phyloP scores from a whole-genome alignment of 2,888 invertebrate genomes.

The Sminthurides aquaticus region DNA sequence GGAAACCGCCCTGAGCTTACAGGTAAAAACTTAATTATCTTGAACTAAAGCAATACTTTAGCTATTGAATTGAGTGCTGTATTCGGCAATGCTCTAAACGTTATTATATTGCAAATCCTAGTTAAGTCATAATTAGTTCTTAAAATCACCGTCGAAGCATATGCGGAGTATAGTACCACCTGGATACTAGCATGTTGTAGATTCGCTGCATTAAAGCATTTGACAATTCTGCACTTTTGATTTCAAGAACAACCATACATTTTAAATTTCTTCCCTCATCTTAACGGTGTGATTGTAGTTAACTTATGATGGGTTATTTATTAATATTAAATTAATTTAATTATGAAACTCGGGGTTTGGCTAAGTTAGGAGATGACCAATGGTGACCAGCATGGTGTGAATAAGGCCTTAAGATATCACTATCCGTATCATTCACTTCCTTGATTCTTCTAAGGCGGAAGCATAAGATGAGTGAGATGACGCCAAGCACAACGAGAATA shows the following conservation, averaged over 20 bases:
- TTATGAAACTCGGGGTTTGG: slow-evolving; percentile 25
- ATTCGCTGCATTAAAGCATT: too few species aligned
- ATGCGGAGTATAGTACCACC: too few species aligned
- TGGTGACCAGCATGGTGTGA: slow-evolving; percentile 36
- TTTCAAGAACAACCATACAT: too few species aligned
- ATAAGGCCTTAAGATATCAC: slow-evolving; percentile 41
- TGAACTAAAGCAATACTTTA: too few species aligned
- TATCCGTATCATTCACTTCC: slow-evolving; percentile 46
- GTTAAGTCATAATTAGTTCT: too few species aligned
- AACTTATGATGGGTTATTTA: not conserved
- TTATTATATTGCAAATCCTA: too few species aligned
- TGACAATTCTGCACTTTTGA: not conserved
- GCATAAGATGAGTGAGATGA: slow-evolving; percentile 67
- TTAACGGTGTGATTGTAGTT: too few species aligned
- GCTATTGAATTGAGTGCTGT: too few species aligned
- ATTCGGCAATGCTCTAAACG: too few species aligned
- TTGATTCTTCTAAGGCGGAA: slow-evolving; percentile 59
- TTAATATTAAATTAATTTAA: slow-evolving; percentile 4
- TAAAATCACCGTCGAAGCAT: too few species aligned
- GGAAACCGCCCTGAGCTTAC: not conserved
- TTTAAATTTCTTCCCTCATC: too few species aligned
- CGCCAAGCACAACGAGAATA: slow-evolving; percentile 63
- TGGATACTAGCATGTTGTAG: too few species aligned
- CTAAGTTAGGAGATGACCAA: slow-evolving; percentile 29
- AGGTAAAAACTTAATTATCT: not conserved